Evolutionary conservation across 2,113 vertebrate genomes (phyloP), one percentile per base, ranked within the genome.

Genomic region (Lampris megalopsis): DNA sequence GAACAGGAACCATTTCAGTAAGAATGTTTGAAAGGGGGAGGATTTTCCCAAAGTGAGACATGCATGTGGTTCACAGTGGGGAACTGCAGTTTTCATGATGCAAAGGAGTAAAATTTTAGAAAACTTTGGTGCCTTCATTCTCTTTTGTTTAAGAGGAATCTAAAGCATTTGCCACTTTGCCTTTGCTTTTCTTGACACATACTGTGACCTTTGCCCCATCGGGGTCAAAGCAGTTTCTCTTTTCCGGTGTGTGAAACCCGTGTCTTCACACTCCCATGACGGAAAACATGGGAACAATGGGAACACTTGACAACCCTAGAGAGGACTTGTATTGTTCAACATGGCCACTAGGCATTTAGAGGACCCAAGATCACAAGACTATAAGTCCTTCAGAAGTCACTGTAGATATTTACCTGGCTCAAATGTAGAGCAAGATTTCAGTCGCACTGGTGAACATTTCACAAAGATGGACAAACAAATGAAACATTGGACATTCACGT

Each of bases 141-240:
- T 41, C 74, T 79, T 83, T 82, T 85, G 80, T 86, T 71, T 35
- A 4, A 49, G 36, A 82, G 69, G 87, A 92, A 90, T 90, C 68
- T 79, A 24, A 82, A 74, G 70, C 68, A 82, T 83, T 85, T 65
- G 0, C 58, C 64, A 40, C 64, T 75, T 74, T 84, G 73, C 59
- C 61, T 65, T 43, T 54, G 53, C 69, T 87, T 85, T 85, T 78
- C 82, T 67, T 73, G 53, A 81, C 77, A 76, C 70, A 71, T 48
- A 70, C 81, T 73, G 62, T 57, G 67, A 90, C 82, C 84, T 89
- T 36, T 67, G 73, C 38, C 65, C 64, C 45, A 59, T 3, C 71
- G 70, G 73, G 71, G 79, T 83, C 84, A 58, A 6, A 1, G 62
- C 38, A 71, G 68, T 66, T 77, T 76, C 68, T 71, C 79, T 75